A percentile compares a stretch with the other conserved stretches of the same genome.
These are phyloP conservation scores for Tipula helvola DNA, from an alignment of 2,888 invertebrate species.

Conservation along the genomic window DNA sequence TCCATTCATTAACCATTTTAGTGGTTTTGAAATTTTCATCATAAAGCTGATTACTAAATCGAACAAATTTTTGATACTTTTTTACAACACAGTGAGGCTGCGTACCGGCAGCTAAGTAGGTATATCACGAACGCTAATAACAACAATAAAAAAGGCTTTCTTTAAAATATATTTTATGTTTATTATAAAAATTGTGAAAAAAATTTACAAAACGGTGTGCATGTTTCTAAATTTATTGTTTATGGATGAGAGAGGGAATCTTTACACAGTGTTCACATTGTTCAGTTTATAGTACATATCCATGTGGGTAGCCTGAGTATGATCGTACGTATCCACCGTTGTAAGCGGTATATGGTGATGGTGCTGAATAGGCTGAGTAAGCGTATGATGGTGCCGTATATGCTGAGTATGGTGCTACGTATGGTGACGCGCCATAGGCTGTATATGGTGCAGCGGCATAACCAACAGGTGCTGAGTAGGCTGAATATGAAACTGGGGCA, in stretches of 20 bases:
- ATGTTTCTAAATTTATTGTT: background rate
- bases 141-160: background rate
- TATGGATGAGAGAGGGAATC: background rate
- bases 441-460: background rate
- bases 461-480: background rate
- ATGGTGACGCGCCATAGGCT: background rate
- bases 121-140: too few relatives aligned
- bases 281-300: background rate
- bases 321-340: background rate
- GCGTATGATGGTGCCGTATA: background rate
- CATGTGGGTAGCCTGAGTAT: background rate
- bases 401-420: background rate
- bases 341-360: slow-evolving; percentile 11
- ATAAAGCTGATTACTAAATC: too few relatives aligned
- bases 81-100: too few relatives aligned
- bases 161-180: background rate
- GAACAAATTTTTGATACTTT: too few relatives aligned
- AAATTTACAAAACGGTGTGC: background rate
- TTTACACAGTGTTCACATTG: background rate
- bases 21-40: too few relatives aligned
- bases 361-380: background rate
- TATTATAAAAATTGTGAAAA: background rate
- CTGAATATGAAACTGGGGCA: slow-evolving; percentile 17
- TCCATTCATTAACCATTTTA: too few relatives aligned
- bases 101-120: too few relatives aligned